A percentile compares a stretch with the other conserved stretches of the same genome.
Conservation (phyloP, 2,888 invertebrate genomes). For the Lathronympha strigana region DNA sequence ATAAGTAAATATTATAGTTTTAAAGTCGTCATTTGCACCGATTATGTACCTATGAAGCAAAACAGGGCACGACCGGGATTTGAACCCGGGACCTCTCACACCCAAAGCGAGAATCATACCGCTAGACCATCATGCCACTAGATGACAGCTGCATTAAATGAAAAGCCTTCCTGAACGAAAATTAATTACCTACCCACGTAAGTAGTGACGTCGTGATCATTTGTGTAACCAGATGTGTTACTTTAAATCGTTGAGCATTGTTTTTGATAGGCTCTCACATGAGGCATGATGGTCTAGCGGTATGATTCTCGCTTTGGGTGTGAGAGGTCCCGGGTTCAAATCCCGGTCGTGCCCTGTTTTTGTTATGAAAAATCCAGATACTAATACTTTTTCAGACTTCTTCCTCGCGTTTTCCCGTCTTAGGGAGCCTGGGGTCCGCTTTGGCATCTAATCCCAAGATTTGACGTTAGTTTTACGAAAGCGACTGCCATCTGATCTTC, state of each 20-base stretch:
- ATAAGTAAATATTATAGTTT: no score
- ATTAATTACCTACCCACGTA: no score
- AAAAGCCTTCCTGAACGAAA: background rate
- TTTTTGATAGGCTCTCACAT: constrained; percentile 27
- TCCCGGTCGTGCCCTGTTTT: constrained; percentile 43
- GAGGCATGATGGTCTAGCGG: constrained; percentile 74
- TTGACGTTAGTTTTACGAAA: no score
- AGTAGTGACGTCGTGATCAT: background rate
- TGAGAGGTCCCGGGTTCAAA: constrained; percentile 57
- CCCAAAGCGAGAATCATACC: constrained; percentile 76
- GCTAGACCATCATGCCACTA: constrained; percentile 38
- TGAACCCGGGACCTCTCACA: constrained; percentile 58
- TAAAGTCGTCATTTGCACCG: no score
- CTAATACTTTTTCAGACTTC: no score
- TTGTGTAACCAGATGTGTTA: constrained; percentile 10
- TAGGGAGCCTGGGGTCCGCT: no score
- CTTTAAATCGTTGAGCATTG: background rate
- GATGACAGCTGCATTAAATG: background rate
- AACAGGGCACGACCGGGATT: constrained; percentile 48
- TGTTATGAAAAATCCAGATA: background rate
- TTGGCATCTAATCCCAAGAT: no score
- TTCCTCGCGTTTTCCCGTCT: no score
- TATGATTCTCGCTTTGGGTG: constrained; percentile 76
- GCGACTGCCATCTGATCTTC: no score
- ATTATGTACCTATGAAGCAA: no score